Evolutionary conservation across 2,888 invertebrate species (phyloP).

Genomic region (Cerceris rybyensis): DNA sequence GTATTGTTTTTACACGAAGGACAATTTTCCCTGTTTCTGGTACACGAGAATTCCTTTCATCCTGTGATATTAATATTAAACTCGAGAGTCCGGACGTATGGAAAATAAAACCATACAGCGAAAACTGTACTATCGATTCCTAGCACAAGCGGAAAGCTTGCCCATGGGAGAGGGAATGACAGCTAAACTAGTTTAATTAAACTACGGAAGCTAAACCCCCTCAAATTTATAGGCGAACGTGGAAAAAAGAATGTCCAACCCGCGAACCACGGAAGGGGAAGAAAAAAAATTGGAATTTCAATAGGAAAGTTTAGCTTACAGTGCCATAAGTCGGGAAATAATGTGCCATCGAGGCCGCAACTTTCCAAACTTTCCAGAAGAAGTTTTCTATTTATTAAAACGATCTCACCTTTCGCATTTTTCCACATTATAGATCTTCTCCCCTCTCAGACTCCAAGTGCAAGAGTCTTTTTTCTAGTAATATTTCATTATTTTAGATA

Average conservation of each 20-base stretch:
- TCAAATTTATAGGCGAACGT: conserved; percentile 66
- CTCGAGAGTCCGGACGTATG: conserved; percentile 28
- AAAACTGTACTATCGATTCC: conserved; percentile 49
- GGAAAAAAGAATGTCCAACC: conserved; percentile 58
- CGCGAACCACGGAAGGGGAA: conserved; percentile 9
- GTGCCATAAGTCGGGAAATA: conserved; percentile 50
- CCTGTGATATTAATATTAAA: conserved; percentile 51
- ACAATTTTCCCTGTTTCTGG: conserved; percentile 16
- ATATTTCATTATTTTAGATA: background rate
- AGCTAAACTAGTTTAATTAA: conserved; percentile 75
- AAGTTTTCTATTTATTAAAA: conserved; percentile 54
- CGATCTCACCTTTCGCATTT: conserved; percentile 9
- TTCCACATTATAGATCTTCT: background rate
- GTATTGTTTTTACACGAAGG: conserved; percentile 7
- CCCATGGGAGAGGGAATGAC: conserved; percentile 54
- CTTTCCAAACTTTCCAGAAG: conserved; percentile 38
- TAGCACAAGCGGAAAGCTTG: conserved; percentile 29
- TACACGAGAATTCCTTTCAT: conserved; percentile 22
- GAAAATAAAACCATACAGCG: conserved; percentile 46
- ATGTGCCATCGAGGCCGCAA: conserved; percentile 41
- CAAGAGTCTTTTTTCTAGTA: background rate
- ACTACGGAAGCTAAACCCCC: conserved; percentile 69
- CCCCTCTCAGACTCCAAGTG: background rate
- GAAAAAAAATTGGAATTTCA: conserved; percentile 67
- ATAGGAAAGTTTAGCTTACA: conserved; percentile 55